Evolutionary conservation across 2,888 invertebrate species (phyloP).

Genomic region (Andrena praecox): DNA sequence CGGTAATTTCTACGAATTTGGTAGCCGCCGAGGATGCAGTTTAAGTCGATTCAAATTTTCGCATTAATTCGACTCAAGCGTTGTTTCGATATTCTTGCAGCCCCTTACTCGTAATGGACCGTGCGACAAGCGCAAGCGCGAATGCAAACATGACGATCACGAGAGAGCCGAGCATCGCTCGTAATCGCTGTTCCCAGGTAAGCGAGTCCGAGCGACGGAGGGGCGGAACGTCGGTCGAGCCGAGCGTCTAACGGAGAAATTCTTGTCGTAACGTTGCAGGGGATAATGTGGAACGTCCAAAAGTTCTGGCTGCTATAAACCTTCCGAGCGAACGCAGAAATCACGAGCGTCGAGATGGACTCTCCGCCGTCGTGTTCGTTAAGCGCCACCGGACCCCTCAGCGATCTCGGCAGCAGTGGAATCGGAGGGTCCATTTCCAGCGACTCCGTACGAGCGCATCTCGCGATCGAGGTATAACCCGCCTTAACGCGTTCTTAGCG

Average conservation of each 20-base stretch:
- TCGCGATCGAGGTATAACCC: constrained; percentile 88
- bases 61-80: background rate
- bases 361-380: constrained; percentile 91
- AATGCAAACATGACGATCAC: constrained; percentile 67
- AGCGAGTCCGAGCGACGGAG: constrained; percentile 37
- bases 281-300: constrained; percentile 77
- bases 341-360: constrained; percentile 87
- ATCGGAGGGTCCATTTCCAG: constrained; percentile 91
- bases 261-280: constrained; percentile 65
- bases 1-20: background rate
- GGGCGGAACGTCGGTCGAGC: no score
- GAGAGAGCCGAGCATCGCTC: constrained; percentile 65
- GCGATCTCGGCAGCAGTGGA: constrained; percentile 92
- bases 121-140: constrained; percentile 71
- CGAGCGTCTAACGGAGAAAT: background rate
- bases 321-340: constrained; percentile 57
- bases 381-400: constrained; percentile 90
- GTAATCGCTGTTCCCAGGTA: constrained; percentile 77
- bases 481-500: background rate
- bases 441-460: constrained; percentile 89
- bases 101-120: constrained; percentile 76
- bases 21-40: no score
- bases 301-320: constrained; percentile 73
- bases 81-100: constrained; percentile 39
- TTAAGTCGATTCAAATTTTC: background rate